Conservation (phyloP, 2,797 vertebrate genomes). For the Poecilia picta region DNA sequence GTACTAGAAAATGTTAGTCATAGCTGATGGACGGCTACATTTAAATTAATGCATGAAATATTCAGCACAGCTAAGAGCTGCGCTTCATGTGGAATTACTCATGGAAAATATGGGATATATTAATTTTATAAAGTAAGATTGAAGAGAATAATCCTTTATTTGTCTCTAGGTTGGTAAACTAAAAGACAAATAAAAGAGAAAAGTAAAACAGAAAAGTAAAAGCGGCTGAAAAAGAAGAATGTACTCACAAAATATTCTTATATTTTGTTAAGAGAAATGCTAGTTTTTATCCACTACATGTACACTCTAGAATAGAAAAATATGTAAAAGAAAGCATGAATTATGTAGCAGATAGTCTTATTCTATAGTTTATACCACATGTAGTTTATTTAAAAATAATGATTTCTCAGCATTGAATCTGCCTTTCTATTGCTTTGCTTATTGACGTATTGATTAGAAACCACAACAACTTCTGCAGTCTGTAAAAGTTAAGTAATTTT, state of each 20-base stretch:
- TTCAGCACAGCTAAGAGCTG: conserved; percentile 16
- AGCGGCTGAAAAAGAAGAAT: background rate
- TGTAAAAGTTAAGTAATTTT: background rate
- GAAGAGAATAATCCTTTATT: background rate
- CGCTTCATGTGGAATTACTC: background rate
- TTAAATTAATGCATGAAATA: conserved; percentile 35
- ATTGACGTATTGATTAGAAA: background rate
- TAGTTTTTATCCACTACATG: background rate
- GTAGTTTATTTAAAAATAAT: background rate
- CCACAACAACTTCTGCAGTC: background rate
- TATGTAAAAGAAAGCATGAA: background rate
- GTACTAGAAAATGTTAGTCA: background rate
- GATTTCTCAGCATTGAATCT: background rate
- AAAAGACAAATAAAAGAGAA: background rate
- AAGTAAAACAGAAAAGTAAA: background rate
- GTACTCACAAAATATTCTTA: background rate
- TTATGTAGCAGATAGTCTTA: background rate
- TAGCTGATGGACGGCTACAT: conserved; percentile 3
- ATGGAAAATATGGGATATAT: conserved; percentile 1
- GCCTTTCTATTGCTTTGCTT: background rate
- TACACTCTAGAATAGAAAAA: background rate
- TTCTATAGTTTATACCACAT: background rate
- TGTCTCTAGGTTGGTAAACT: background rate
- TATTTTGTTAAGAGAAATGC: background rate
- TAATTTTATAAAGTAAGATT: background rate